Evolutionary conservation across 2,888 invertebrate species (phyloP).

Genomic region (Chorisops tibialis): DNA sequence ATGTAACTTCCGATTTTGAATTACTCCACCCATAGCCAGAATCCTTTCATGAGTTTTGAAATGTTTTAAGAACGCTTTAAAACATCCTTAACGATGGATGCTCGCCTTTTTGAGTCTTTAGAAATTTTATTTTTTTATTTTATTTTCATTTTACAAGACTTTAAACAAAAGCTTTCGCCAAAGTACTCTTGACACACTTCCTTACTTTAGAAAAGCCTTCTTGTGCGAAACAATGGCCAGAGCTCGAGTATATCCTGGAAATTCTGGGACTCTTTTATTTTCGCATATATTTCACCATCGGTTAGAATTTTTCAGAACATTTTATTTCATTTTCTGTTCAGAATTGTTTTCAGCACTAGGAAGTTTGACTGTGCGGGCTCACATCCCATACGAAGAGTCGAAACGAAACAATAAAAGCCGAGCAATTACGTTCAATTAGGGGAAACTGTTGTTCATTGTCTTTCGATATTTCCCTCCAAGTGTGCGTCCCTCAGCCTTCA

Average conservation of each 20-base stretch:
- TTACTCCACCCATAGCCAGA: too few relatives aligned
- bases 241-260: neutral
- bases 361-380: too few relatives aligned
- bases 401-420: neutral
- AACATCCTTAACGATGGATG: too few relatives aligned
- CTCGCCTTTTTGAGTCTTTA: neutral
- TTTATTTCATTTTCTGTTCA: too few relatives aligned
- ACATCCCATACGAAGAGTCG: neutral
- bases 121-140: neutral
- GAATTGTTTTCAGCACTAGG: too few relatives aligned
- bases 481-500: neutral
- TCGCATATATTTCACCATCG: too few relatives aligned
- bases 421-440: constrained; percentile 16
- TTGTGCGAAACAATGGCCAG: constrained; percentile 23
- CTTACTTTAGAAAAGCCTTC: constrained; percentile 28
- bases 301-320: too few relatives aligned
- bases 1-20: too few relatives aligned
- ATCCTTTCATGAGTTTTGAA: too few relatives aligned
- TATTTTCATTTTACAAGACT: neutral
- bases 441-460: constrained; percentile 15
- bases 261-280: too few relatives aligned
- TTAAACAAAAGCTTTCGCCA: constrained; percentile 23
- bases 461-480: neutral
- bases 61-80: too few relatives aligned
- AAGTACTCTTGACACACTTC: constrained; percentile 31